A percentile compares a stretch with the other conserved stretches of the same genome.
phyloP scores from a whole-genome alignment of 2,797 vertebrate genomes.

The Oreortyx pictus region DNA sequence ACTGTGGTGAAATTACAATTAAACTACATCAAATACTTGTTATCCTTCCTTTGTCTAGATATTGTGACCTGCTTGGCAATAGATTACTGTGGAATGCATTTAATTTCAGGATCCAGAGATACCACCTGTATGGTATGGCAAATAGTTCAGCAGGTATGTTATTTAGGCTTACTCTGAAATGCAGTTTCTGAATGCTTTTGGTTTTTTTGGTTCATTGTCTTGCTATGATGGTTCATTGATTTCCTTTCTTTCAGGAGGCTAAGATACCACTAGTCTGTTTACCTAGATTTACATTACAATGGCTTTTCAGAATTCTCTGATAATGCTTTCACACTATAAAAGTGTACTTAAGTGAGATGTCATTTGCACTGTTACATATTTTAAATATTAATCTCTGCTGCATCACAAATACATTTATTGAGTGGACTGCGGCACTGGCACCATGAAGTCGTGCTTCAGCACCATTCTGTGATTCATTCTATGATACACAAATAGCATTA shows the following conservation, averaged over 20 bases:
- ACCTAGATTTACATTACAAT: neutral
- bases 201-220: neutral
- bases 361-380: neutral
- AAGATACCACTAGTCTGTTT: neutral
- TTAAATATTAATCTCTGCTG: neutral
- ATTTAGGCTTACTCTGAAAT: neutral
- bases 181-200: neutral
- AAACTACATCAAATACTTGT: neutral
- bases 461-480: too few species aligned
- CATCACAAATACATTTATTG: neutral
- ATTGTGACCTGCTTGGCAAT: slow-evolving; percentile 94
- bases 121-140: slow-evolving; percentile 98
- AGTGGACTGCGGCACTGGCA: too few species aligned
- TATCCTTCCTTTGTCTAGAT: slow-evolving; percentile 78
- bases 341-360: neutral
- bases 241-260: neutral
- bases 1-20: neutral
- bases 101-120: slow-evolving; percentile 96
- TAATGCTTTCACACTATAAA: neutral
- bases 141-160: slow-evolving; percentile 90
- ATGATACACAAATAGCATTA: neutral
- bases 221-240: neutral
- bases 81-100: slow-evolving; percentile 93
- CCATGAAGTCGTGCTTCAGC: too few species aligned
- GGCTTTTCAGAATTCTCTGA: neutral